Conservation (phyloP, 2,797 vertebrate genomes). For the Mionectes olivaceus region DNA sequence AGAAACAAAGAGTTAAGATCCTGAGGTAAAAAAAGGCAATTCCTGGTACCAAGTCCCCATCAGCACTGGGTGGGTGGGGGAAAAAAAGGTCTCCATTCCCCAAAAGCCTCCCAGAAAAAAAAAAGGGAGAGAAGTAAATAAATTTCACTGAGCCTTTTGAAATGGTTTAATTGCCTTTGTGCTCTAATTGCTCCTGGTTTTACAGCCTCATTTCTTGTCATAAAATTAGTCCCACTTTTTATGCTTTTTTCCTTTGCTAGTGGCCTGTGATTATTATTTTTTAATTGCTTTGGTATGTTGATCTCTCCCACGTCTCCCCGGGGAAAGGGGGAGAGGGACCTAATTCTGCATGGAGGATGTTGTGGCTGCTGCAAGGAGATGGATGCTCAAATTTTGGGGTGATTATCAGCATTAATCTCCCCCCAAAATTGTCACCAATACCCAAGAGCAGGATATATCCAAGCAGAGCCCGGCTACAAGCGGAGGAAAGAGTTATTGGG, state of each 20-base stretch:
- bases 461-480: fast-evolving
- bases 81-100: neutral
- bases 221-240: conserved; percentile 49
- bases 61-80: neutral
- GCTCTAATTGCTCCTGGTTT: conserved; percentile 66
- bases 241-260: conserved; percentile 21
- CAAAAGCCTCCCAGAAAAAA: neutral
- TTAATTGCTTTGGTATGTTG: conserved; percentile 35
- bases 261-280: conserved; percentile 37
- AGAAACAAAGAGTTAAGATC: neutral
- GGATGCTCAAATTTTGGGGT: neutral
- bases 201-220: conserved; percentile 55
- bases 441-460: neutral
- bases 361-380: neutral
- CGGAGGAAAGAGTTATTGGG: fast-evolving
- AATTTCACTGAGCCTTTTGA: conserved; percentile 51
- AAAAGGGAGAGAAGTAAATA: conserved; percentile 31
- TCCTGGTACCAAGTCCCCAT: neutral
- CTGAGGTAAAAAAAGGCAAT: neutral
- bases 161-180: conserved; percentile 50
- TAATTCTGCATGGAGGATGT: fast-evolving
- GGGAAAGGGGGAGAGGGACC: neutral
- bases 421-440: fast-evolving
- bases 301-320: neutral
- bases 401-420: neutral